These are phyloP conservation scores for Radopholus similis DNA, from an alignment of 1,140 invertebrate genomes.

Conservation along the genomic window DNA sequence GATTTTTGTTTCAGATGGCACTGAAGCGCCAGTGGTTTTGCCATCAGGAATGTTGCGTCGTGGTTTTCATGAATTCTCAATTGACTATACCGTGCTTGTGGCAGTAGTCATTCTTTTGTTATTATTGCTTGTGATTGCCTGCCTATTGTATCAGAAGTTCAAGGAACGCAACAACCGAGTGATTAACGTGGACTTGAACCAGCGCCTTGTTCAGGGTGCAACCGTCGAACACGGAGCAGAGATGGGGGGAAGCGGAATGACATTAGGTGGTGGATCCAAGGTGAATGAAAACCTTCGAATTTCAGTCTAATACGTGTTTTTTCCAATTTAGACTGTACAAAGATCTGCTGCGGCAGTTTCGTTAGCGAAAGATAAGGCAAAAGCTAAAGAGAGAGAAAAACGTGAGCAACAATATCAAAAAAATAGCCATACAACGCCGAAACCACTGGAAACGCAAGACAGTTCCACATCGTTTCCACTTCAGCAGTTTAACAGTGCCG, in stretches of 20 bases:
- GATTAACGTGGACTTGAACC: slow-evolving; percentile 12
- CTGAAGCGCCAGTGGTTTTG: background rate
- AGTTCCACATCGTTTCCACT: slow-evolving; percentile 11
- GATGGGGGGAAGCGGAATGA: background rate
- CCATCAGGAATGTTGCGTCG: slow-evolving; percentile 11
- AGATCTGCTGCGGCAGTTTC: background rate
- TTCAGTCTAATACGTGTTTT: background rate
- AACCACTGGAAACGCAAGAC: slow-evolving; percentile 7
- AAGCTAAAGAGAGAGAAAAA: background rate
- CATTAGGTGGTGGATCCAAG: background rate
- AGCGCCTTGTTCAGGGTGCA: background rate
- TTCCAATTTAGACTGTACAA: background rate
- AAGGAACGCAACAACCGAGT: slow-evolving; percentile 15
- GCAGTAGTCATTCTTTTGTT: slow-evolving; percentile 2
- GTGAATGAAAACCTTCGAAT: background rate
- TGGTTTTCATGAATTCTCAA: slow-evolving; percentile 16
- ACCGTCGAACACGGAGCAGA: background rate
- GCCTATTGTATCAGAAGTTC: slow-evolving; percentile 15
- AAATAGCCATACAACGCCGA: background rate
- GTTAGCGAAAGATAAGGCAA: background rate
- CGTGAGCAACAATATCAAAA: slow-evolving; percentile 9
- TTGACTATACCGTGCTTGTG: slow-evolving; percentile 17
- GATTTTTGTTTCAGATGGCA: background rate
- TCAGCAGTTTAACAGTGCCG: too few relatives aligned
- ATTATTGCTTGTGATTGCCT: slow-evolving; percentile 8